phyloP scores from a whole-genome alignment of 1,140 invertebrate species.

The Agraylea sexmaculata region DNA sequence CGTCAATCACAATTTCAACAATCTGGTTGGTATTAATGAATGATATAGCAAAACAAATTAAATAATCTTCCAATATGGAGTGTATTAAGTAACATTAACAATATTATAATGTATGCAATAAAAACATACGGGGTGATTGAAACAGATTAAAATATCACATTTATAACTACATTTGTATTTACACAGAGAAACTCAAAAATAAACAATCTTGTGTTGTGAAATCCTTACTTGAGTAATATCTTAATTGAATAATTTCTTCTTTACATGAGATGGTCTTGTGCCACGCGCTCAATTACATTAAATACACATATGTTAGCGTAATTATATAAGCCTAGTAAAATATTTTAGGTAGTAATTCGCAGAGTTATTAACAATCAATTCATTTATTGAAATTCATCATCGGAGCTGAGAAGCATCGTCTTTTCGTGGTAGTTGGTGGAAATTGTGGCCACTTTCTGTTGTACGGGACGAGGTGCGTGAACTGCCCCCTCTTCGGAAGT shows the following conservation, averaged over 20 bases:
- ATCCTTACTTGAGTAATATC: background rate
- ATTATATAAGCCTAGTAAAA: background rate
- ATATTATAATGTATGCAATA: too few relatives aligned
- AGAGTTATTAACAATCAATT: background rate
- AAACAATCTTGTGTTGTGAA: background rate
- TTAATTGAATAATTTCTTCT: background rate
- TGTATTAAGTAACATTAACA: too few relatives aligned
- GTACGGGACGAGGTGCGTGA: constrained; percentile 42
- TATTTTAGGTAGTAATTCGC: constrained; percentile 3
- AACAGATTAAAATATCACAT: too few relatives aligned
- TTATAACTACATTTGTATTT: too few relatives aligned
- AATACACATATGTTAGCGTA: background rate
- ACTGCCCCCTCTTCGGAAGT: constrained; percentile 36
- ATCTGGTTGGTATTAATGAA: too few relatives aligned
- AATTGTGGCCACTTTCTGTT: constrained; percentile 64
- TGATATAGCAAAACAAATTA: too few relatives aligned
- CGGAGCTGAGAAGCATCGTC: constrained; percentile 88
- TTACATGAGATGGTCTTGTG: background rate
- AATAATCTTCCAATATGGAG: too few relatives aligned
- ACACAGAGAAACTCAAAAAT: constrained; percentile 1
- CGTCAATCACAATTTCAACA: too few relatives aligned
- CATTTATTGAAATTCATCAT: constrained; percentile 87
- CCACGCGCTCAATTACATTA: background rate
- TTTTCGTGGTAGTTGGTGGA: constrained; percentile 88
- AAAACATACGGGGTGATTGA: too few relatives aligned